These are phyloP conservation scores for Muscicapa comitata DNA, from an alignment of 2,797 vertebrate species.

Conservation along the genomic window DNA sequence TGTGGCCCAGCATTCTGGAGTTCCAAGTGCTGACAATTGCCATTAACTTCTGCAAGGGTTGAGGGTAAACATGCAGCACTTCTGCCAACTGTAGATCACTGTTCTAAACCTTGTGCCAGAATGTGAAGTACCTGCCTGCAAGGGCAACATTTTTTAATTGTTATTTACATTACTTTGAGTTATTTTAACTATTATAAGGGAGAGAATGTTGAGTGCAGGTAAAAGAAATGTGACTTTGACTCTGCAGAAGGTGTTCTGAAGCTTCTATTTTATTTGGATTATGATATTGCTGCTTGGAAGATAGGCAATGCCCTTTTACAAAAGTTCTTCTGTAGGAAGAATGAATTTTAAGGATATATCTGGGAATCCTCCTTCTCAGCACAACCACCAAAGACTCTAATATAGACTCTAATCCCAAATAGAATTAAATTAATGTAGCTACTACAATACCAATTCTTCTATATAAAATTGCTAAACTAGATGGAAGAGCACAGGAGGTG, in stretches of 20 bases:
- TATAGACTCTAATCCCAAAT: not conserved
- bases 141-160: not conserved
- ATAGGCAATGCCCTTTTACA: not conserved
- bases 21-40: not conserved
- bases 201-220: not conserved
- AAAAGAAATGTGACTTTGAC: not conserved
- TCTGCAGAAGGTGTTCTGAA: not conserved
- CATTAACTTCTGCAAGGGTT: not conserved
- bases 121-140: not conserved
- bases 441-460: not conserved
- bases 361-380: not conserved
- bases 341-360: not conserved
- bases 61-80: not conserved
- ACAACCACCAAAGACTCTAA: not conserved
- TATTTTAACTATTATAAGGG: not conserved
- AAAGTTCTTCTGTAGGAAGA: not conserved
- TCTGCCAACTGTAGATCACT: not conserved
- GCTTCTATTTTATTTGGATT: not conserved
- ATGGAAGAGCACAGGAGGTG: not conserved
- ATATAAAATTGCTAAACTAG: not conserved
- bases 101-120: not conserved
- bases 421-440: not conserved
- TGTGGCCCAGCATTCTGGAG: not conserved
- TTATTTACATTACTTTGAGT: not conserved
- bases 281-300: not conserved